Conservation (phyloP, 2,113 vertebrate genomes). For the Acanthochromis polyacanthus region DNA sequence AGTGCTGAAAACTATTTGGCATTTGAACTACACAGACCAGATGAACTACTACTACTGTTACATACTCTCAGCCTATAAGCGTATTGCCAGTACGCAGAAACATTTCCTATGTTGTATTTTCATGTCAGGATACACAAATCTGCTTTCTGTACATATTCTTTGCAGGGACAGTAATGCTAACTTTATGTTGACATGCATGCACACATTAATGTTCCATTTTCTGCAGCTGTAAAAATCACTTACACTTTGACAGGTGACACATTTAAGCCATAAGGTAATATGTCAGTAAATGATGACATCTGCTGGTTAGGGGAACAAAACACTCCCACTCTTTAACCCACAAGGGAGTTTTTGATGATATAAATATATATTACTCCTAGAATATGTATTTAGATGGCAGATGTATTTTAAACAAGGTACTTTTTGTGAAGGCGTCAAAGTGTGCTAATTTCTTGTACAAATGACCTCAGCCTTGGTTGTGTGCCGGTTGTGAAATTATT, state of each 20-base stretch:
- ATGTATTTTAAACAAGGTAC: too few species aligned
- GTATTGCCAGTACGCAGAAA: too few species aligned
- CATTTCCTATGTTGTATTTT: too few species aligned
- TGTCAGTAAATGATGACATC: constrained; percentile 25
- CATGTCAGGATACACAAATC: too few species aligned
- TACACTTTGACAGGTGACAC: background rate
- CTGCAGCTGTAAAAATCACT: background rate
- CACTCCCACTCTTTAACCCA: constrained; percentile 12
- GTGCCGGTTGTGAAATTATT: background rate
- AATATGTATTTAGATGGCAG: background rate
- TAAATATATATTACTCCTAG: background rate
- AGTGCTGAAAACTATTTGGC: too few species aligned
- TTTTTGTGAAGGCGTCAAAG: too few species aligned
- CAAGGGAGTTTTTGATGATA: background rate
- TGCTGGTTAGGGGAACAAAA: constrained; percentile 19
- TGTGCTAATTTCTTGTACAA: too few species aligned
- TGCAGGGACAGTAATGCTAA: too few species aligned
- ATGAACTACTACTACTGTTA: too few species aligned
- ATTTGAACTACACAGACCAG: too few species aligned
- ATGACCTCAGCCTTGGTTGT: background rate
- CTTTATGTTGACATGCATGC: background rate
- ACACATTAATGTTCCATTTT: background rate
- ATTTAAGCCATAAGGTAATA: background rate
- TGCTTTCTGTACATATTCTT: too few species aligned
- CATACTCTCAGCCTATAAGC: too few species aligned